These are phyloP conservation scores for Gastrophryne carolinensis DNA, from an alignment of 2,797 vertebrate species.

Conservation along the genomic window DNA sequence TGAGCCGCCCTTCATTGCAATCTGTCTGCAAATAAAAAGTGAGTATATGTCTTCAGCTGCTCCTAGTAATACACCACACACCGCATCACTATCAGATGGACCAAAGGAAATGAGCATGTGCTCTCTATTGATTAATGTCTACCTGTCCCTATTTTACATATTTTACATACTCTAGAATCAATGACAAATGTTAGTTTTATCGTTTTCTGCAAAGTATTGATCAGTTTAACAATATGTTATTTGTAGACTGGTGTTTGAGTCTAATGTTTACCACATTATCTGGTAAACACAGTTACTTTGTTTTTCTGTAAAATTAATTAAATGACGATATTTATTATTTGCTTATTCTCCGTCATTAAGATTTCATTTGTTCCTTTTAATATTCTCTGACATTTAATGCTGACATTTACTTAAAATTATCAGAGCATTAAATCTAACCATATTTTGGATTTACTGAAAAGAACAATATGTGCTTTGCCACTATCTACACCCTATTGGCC, in stretches of 20 bases:
- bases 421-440: background rate
- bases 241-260: conserved; percentile 56
- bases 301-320: conserved; percentile 59
- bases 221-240: conserved; percentile 58
- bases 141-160: conserved; percentile 32
- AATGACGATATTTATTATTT: conserved; percentile 52
- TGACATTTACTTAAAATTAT: conserved; percentile 7
- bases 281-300: conserved; percentile 46
- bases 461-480: background rate
- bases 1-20: conserved; percentile 24
- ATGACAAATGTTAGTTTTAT: conserved; percentile 64
- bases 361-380: conserved; percentile 35
- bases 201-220: conserved; percentile 56
- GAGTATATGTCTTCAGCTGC: conserved; percentile 9
- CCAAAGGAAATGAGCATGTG: conserved; percentile 30
- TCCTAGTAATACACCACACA: conserved; percentile 23
- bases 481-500: background rate
- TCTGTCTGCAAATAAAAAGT: conserved; percentile 39
- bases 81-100: conserved; percentile 11
- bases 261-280: conserved; percentile 63
- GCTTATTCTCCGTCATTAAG: conserved; percentile 30
- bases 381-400: conserved; percentile 19
- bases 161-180: conserved; percentile 60
- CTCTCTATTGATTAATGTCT: conserved; percentile 61
- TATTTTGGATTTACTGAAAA: background rate